A percentile compares a stretch with the other conserved stretches of the same genome.
These are phyloP conservation scores for Eristalinus aeneus DNA, from an alignment of 2,888 invertebrate species.

Conservation along the genomic window DNA sequence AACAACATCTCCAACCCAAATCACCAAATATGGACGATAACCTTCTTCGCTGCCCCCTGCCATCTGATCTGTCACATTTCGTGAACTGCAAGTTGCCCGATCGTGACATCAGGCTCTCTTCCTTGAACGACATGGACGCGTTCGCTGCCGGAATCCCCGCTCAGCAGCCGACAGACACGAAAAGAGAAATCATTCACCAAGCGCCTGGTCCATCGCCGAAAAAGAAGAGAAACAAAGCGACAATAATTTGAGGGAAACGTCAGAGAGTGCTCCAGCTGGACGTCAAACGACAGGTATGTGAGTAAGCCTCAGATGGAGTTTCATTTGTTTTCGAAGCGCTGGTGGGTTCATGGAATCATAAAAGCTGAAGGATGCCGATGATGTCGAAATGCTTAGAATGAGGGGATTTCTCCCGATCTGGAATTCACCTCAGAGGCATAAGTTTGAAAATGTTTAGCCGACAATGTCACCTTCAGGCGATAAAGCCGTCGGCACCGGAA, in stretches of 20 bases:
- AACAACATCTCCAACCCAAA: conserved; percentile 24
- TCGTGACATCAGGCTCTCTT: conserved; percentile 2
- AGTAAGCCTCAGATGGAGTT: neutral
- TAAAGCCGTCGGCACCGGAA: neutral
- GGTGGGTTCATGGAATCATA: neutral
- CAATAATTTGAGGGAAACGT: neutral
- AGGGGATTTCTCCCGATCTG: neutral
- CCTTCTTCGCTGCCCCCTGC: conserved; percentile 26
- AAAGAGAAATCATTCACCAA: neutral
- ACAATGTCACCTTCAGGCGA: neutral
- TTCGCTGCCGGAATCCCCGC: neutral
- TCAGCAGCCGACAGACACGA: neutral
- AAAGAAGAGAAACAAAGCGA: neutral
- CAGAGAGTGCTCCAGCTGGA: neutral
- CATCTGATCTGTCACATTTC: conserved; percentile 33
- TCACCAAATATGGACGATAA: conserved; percentile 27
- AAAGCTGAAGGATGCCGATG: neutral
- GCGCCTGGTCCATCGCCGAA: neutral
- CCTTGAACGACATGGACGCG: neutral
- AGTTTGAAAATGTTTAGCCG: neutral
- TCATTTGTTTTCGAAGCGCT: neutral
- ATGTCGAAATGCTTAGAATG: neutral
- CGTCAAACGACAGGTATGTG: neutral
- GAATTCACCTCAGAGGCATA: neutral
- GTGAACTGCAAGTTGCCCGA: neutral